phyloP scores from a whole-genome alignment of 2,797 vertebrate species.

The Hydrolagus colliei region DNA sequence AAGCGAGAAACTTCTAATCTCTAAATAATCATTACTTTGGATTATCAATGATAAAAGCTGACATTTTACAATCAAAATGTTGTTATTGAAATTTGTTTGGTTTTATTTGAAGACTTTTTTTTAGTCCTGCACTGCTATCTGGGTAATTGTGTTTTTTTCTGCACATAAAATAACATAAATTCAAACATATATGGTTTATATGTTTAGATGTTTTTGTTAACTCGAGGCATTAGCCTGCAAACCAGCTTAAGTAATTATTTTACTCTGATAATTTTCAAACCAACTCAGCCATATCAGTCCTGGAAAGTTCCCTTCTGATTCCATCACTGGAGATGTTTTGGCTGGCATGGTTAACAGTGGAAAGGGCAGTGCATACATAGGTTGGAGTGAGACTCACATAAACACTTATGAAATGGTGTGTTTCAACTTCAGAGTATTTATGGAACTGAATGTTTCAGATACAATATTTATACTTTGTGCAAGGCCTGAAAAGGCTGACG shows the following conservation, averaged over 20 bases:
- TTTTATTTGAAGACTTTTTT: not conserved
- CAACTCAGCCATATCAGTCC: slow-evolving; percentile 4
- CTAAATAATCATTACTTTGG: not conserved
- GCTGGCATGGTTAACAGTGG: not conserved
- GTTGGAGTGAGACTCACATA: not conserved
- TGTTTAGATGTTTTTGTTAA: slow-evolving; percentile 4
- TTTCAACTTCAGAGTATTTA: slow-evolving; percentile 18
- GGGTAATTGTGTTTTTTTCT: not conserved
- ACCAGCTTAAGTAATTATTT: not conserved
- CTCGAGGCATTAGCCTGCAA: not conserved
- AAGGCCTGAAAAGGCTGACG: not conserved
- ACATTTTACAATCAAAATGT: not conserved
- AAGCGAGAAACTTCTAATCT: not conserved
- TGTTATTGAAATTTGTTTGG: not conserved
- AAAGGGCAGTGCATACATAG: not conserved
- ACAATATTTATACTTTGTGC: not conserved
- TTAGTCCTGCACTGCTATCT: not conserved
- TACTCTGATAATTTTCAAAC: slow-evolving; percentile 16
- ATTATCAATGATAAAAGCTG: not conserved
- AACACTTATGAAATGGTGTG: not conserved
- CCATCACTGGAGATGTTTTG: not conserved
- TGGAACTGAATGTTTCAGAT: slow-evolving; percentile 11
- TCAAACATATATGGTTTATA: not conserved
- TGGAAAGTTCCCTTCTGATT: not conserved
- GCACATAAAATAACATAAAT: not conserved